A percentile compares a stretch with the other conserved stretches of the same genome.
These are phyloP conservation scores for Percopsis omiscomaycus DNA, from an alignment of 2,797 vertebrate genomes.

Conservation along the genomic window DNA sequence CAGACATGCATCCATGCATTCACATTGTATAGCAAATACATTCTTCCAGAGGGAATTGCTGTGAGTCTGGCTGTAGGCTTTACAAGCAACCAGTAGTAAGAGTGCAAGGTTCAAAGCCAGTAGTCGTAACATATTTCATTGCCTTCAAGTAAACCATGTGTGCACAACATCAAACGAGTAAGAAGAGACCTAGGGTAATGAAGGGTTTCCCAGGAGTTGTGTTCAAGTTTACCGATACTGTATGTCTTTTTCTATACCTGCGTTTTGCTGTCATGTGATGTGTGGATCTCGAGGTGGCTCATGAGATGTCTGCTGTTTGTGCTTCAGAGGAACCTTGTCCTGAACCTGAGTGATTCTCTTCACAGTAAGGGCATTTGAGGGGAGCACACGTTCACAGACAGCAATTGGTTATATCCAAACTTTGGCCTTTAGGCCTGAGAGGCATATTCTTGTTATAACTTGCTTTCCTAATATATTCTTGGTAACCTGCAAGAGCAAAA, in stretches of 20 bases:
- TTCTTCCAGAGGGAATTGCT: background rate
- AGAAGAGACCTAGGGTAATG: no score
- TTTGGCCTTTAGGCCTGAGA: background rate
- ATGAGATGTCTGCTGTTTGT: slow-evolving; percentile 32
- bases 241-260: slow-evolving; percentile 21
- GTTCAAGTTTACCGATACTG: no score
- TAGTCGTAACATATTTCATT: background rate
- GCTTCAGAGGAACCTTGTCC: slow-evolving; percentile 19
- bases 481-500: slow-evolving; percentile 13
- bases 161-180: no score
- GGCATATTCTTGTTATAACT: slow-evolving; percentile 21
- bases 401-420: background rate
- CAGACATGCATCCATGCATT: background rate
- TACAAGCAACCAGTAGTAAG: background rate
- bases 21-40: slow-evolving; percentile 13
- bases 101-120: background rate
- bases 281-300: slow-evolving; percentile 33
- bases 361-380: slow-evolving; percentile 20
- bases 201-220: no score
- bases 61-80: background rate
- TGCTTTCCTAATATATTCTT: slow-evolving; percentile 6
- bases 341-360: slow-evolving; percentile 22
- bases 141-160: no score
- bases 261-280: slow-evolving; percentile 48
- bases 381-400: slow-evolving; percentile 1